phyloP scores from a whole-genome alignment of 2,888 invertebrate genomes.

The Phyllotreta striolata region DNA sequence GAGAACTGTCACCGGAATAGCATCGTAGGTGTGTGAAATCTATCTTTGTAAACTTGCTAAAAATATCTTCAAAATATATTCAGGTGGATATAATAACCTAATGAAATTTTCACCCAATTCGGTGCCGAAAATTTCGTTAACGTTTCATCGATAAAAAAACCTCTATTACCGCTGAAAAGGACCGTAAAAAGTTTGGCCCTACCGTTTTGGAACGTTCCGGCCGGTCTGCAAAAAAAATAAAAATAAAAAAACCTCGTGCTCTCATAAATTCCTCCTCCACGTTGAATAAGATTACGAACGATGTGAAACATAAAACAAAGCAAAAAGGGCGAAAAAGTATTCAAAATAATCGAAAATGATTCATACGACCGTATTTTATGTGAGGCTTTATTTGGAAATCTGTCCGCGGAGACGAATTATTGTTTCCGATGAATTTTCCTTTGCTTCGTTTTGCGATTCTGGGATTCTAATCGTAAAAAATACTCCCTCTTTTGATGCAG shows the following conservation, averaged over 20 bases:
- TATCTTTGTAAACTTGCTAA: too few species aligned
- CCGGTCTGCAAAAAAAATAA: conserved; percentile 15
- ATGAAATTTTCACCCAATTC: too few species aligned
- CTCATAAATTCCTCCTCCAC: conserved; percentile 41
- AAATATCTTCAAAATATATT: too few species aligned
- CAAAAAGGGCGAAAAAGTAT: conserved; percentile 37
- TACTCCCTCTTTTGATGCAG: conserved; percentile 4
- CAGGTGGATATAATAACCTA: too few species aligned
- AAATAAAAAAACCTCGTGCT: conserved; percentile 37
- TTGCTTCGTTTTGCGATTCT: conserved; percentile 13
- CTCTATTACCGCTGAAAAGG: conserved; percentile 20
- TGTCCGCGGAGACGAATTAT: conserved; percentile 31
- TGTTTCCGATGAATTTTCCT: conserved; percentile 29
- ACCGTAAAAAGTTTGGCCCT: conserved; percentile 20
- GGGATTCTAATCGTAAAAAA: conserved; percentile 18
- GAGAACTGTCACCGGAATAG: too few species aligned
- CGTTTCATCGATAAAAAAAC: conserved; percentile 15
- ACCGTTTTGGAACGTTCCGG: not conserved
- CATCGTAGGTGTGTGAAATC: too few species aligned
- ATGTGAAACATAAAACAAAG: conserved; percentile 42
- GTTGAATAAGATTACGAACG: conserved; percentile 39
- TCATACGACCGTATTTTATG: conserved; percentile 39
- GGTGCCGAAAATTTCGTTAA: conserved; percentile 16
- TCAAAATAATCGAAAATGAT: conserved; percentile 41
- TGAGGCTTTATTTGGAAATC: conserved; percentile 37